Evolutionary conservation across 2,797 vertebrate species (phyloP).

Genomic region (Amblyraja radiata): DNA sequence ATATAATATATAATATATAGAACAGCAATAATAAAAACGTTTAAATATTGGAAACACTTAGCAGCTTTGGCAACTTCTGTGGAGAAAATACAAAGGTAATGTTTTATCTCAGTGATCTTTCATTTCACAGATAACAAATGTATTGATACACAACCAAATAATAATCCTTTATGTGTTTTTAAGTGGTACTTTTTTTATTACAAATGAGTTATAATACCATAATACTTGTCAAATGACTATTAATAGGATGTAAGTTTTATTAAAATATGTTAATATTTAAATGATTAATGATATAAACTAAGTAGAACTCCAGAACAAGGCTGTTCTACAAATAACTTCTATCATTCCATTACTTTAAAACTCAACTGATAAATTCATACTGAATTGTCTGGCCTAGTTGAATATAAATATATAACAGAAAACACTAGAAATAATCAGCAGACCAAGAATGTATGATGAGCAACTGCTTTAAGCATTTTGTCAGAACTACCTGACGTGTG

Average conservation of each 20-base stretch:
- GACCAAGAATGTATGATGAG: too few relatives aligned
- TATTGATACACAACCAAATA: too few relatives aligned
- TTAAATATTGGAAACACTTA: background rate
- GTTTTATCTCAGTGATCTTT: too few relatives aligned
- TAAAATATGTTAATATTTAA: background rate
- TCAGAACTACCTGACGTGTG: too few relatives aligned
- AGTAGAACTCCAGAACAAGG: background rate
- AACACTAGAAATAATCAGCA: too few relatives aligned
- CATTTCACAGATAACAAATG: too few relatives aligned
- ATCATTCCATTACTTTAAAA: background rate
- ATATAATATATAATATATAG: too few relatives aligned
- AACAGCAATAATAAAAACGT: background rate
- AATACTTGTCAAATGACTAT: background rate
- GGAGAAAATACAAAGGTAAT: too few relatives aligned
- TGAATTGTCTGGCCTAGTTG: background rate
- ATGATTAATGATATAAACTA: background rate
- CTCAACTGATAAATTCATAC: background rate
- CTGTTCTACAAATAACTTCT: background rate
- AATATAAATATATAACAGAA: too few relatives aligned
- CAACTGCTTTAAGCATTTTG: too few relatives aligned
- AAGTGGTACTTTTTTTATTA: background rate
- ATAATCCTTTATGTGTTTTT: background rate
- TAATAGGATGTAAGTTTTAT: background rate
- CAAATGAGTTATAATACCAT: background rate
- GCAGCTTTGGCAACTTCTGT: too few relatives aligned